phyloP scores from a whole-genome alignment of 2,797 vertebrate genomes.

The Rhinichthys osculus region DNA sequence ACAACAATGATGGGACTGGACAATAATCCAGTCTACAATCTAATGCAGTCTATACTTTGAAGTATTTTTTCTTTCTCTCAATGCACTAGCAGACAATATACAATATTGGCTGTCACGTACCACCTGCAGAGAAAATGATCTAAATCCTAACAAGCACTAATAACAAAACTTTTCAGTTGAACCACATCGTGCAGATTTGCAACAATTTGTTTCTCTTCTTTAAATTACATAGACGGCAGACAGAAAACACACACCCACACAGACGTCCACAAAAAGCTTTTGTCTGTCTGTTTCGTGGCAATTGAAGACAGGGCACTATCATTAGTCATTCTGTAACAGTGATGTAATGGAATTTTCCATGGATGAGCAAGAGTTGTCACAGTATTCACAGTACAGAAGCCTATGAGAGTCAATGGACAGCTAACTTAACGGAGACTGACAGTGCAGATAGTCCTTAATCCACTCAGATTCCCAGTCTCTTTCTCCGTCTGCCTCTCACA shows the following conservation, averaged over 20 bases:
- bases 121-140: conserved; percentile 28
- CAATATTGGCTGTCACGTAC: background rate
- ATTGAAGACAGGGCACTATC: conserved; percentile 69
- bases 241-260: conserved; percentile 52
- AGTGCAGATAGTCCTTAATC: conserved; percentile 47
- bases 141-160: conserved; percentile 31
- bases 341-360: conserved; percentile 79
- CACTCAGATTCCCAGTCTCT: conserved; percentile 21
- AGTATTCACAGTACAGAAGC: conserved; percentile 53
- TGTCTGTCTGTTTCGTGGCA: conserved; percentile 64
- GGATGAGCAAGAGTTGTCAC: conserved; percentile 78
- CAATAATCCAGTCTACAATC: background rate
- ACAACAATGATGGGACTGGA: background rate
- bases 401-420: conserved; percentile 62
- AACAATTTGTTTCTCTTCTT: conserved; percentile 28
- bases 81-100: background rate
- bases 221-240: conserved; percentile 20
- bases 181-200: conserved; percentile 19
- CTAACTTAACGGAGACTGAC: conserved; percentile 65
- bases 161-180: conserved; percentile 30
- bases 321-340: conserved; percentile 77
- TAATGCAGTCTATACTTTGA: background rate
- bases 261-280: conserved; percentile 61
- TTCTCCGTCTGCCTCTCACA: background rate
- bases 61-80: background rate